phyloP scores from a whole-genome alignment of 1,140 invertebrate genomes.

The Copidosoma floridanum region DNA sequence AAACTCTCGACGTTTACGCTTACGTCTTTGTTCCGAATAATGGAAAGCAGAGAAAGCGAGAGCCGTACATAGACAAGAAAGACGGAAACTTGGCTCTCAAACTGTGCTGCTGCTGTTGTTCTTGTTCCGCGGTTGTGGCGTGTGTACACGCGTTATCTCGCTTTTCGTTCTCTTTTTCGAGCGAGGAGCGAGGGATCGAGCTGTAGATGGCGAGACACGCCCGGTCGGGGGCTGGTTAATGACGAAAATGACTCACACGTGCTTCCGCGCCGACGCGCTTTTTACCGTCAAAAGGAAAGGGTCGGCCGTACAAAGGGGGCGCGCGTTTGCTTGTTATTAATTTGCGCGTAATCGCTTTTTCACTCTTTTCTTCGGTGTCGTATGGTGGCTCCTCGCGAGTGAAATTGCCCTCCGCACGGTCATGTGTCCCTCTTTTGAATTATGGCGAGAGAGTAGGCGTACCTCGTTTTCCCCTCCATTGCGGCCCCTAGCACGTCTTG shows the following conservation, averaged over 20 bases:
- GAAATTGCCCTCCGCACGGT: not conserved
- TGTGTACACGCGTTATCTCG: not conserved
- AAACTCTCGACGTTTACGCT: constrained; percentile 21
- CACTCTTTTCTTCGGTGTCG: not conserved
- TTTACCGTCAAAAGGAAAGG: not conserved
- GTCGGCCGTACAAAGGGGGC: too few relatives aligned
- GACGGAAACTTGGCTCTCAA: not conserved
- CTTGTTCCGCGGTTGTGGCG: too few relatives aligned
- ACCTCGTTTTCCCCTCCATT: too few relatives aligned
- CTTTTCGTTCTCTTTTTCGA: too few relatives aligned
- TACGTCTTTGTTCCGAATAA: constrained; percentile 21
- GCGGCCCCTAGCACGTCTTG: not conserved
- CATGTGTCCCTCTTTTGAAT: not conserved
- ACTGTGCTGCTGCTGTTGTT: not conserved
- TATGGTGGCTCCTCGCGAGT: not conserved
- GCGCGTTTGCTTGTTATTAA: constrained; percentile 8
- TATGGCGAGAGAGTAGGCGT: too few relatives aligned
- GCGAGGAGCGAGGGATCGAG: too few relatives aligned
- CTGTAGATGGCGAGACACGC: too few relatives aligned
- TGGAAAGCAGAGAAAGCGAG: constrained; percentile 2
- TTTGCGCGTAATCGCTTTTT: constrained; percentile 8
- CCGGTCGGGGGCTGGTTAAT: not conserved
- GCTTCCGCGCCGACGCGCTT: not conserved
- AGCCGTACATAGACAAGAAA: not conserved
- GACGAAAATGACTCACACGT: constrained; percentile 16